Evolutionary conservation across 2,113 vertebrate species (phyloP), one percentile per base, ranked within the genome.

Genomic region (Cephalopholis sonnerati): DNA sequence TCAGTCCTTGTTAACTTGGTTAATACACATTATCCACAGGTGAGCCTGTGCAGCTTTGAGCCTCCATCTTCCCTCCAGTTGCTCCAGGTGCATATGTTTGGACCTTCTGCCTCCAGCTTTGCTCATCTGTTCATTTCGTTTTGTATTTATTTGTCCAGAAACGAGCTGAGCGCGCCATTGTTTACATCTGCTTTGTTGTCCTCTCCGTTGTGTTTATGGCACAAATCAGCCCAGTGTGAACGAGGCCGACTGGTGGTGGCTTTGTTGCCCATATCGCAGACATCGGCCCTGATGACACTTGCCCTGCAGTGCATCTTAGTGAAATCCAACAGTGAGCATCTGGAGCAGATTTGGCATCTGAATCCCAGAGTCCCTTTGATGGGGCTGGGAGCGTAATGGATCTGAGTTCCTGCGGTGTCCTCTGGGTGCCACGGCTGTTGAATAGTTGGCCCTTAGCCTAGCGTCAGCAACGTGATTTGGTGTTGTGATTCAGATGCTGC

Each of bases 271-370:
- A 5, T 27, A 68, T 79, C 20, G 36, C 82, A 70, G 76, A 67
- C 88, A 66, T 66, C 76, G 22, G 69, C 79, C 85, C 84, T 48
- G 0, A 46, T 83, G 89, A 91, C 87, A 84, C 85, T 77, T 61
- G 87, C 86, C 88, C 91, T 17, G 86, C 86, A 46, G 90, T 76
- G 88, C 84, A 62, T 87, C 91, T 89, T 73, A 82, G 91, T 87
- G 90, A 91, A 83, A 90, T 77, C 87, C 87, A 92, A 77, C 92
- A 87, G 90, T 25, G 87, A 92, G 87, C 93, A 92, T 94, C 93
- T 92, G 93, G 91, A 90, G 89, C 87, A 54, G 84, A 85, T 92
- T 93, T 91, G 81, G 87, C 83, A 76, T 80, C 85, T 53, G 17
- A 68, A 74, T 92, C 91, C 87, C 87, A 63, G 68, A 87, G 87